Percentiles rank a stretch among this genome's conserved stretches.
Conservation (phyloP, 2,888 invertebrate genomes). For the Hypsopygia costalis region DNA sequence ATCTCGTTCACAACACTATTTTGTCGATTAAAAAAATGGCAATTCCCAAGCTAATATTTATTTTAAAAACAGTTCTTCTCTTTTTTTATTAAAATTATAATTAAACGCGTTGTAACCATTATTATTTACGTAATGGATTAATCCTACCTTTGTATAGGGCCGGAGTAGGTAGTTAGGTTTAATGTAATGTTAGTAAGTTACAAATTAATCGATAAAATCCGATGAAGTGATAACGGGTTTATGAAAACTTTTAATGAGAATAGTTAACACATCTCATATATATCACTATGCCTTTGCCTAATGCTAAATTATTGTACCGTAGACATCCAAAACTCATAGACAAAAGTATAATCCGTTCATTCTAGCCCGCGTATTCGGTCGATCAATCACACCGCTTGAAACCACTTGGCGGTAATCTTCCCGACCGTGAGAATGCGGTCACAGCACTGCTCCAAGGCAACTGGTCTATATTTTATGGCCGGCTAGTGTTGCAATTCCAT, state of each 20-base stretch:
- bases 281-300: too few species aligned
- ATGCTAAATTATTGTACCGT: constrained; percentile 11
- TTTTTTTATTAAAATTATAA: not conserved
- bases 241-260: too few species aligned
- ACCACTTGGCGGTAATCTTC: constrained; percentile 60
- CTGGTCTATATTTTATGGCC: constrained; percentile 60
- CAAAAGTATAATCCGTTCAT: constrained; percentile 60
- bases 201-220: too few species aligned
- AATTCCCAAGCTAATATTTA: not conserved
- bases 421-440: constrained; percentile 74
- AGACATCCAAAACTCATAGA: constrained; percentile 36
- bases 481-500: constrained; percentile 55
- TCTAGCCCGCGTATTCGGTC: constrained; percentile 49
- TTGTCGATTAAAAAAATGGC: too few species aligned
- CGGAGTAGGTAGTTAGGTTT: too few species aligned
- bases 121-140: too few species aligned
- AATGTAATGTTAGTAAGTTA: too few species aligned
- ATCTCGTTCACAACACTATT: not conserved
- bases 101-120: too few species aligned
- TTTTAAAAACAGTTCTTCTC: not conserved
- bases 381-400: constrained; percentile 67
- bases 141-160: too few species aligned
- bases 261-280: too few species aligned
- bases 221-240: too few species aligned
- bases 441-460: constrained; percentile 34